These are phyloP conservation scores for Okamejei kenojei DNA, from an alignment of 2,797 vertebrate species.

Conservation along the genomic window DNA sequence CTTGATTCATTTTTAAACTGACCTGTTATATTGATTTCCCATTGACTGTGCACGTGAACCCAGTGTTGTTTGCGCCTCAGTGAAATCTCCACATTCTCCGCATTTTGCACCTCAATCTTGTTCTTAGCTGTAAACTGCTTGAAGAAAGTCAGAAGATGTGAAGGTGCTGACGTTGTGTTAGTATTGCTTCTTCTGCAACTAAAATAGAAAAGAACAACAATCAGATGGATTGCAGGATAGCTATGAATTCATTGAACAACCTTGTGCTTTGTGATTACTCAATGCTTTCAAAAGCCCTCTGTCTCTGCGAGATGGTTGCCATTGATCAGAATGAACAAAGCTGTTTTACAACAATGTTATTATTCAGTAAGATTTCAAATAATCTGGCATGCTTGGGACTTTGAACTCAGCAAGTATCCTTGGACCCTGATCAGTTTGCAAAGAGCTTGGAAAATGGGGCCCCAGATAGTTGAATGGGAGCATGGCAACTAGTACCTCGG, in stretches of 20 bases:
- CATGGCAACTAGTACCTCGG: too few relatives aligned
- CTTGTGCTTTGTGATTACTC: background rate
- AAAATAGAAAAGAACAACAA: constrained; percentile 6
- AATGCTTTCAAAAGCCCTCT: background rate
- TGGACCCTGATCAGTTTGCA: too few relatives aligned
- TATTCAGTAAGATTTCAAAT: background rate
- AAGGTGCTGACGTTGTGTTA: constrained; percentile 51
- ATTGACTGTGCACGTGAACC: constrained; percentile 52
- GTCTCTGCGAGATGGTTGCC: background rate
- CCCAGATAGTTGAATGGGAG: too few relatives aligned
- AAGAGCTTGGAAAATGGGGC: too few relatives aligned
- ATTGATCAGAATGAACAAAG: background rate
- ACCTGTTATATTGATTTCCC: constrained; percentile 77
- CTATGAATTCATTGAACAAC: background rate
- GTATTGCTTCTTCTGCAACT: constrained; percentile 52
- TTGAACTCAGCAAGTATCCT: too few relatives aligned
- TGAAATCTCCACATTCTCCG: constrained; percentile 72
- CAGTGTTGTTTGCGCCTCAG: constrained; percentile 66
- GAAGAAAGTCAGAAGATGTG: constrained; percentile 66
- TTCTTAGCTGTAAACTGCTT: constrained; percentile 71
- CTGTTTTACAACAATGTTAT: background rate
- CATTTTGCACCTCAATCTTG: constrained; percentile 59
- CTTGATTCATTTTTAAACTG: background rate
- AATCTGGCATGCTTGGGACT: too few relatives aligned
- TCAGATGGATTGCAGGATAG: background rate